These are phyloP conservation scores for Pelosia muscerda DNA, from an alignment of 2,888 invertebrate species.

Conservation along the genomic window DNA sequence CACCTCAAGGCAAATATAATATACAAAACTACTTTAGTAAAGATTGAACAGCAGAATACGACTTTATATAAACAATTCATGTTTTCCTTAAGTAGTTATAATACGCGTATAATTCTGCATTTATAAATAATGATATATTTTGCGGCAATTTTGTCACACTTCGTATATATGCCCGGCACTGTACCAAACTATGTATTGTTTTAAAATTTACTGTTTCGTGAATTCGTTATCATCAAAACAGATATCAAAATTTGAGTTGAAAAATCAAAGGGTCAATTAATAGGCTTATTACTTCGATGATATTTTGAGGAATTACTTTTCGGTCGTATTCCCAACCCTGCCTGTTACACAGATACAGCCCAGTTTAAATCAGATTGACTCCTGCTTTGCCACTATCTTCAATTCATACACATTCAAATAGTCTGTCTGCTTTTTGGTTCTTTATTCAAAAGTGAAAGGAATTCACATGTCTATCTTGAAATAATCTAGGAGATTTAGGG, in stretches of 20 bases:
- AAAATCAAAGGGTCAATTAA: too few relatives aligned
- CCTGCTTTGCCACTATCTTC: neutral
- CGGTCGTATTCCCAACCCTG: neutral
- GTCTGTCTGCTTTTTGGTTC: too few relatives aligned
- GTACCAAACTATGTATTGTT: neutral
- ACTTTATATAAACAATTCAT: neutral
- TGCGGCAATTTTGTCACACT: too few relatives aligned
- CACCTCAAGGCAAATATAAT: neutral
- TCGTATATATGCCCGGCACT: too few relatives aligned
- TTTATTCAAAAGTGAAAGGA: too few relatives aligned
- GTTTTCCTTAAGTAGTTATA: neutral
- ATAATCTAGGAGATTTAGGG: too few relatives aligned
- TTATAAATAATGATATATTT: neutral
- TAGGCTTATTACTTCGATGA: neutral
- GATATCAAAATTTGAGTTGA: neutral
- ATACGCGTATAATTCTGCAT: neutral
- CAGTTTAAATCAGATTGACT: neutral
- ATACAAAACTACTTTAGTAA: neutral
- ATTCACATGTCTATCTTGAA: too few relatives aligned
- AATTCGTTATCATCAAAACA: too few relatives aligned
- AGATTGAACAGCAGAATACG: neutral
- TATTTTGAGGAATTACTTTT: neutral
- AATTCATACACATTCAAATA: too few relatives aligned
- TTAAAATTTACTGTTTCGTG: neutral
- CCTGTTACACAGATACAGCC: neutral